phyloP scores from a whole-genome alignment of 37 sponge, comb jelly and placozoan genomes.

The Oopsacas minuta region DNA sequence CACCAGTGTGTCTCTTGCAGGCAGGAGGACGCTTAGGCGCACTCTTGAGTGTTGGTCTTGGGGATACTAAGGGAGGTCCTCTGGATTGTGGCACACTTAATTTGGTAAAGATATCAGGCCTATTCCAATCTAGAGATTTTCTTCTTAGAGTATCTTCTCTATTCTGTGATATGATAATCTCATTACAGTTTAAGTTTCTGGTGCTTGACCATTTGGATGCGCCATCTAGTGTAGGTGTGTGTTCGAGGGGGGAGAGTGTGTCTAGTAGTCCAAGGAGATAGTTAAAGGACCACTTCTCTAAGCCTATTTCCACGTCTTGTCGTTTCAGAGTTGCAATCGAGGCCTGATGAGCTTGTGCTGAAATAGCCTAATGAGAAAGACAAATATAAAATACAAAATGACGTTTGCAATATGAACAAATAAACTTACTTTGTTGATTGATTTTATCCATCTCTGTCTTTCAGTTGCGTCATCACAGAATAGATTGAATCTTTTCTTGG shows the following conservation, averaged over 20 bases:
- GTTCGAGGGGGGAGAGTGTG: background rate
- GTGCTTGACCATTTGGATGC: background rate
- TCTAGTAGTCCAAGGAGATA: background rate
- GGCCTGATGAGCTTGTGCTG: background rate
- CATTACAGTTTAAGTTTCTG: background rate
- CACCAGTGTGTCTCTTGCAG: background rate
- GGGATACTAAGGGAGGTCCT: background rate
- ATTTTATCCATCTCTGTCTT: background rate
- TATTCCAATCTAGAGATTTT: background rate
- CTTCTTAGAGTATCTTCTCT: background rate
- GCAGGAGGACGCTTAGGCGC: background rate
- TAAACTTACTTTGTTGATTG: background rate
- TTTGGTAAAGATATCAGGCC: background rate
- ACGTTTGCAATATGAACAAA: background rate
- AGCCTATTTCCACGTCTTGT: constrained; percentile 13
- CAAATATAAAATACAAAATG: background rate
- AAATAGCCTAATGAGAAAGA: background rate
- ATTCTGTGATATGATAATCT: background rate
- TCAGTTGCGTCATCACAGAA: constrained; percentile 10
- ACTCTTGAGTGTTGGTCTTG: background rate
- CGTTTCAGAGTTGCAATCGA: background rate
- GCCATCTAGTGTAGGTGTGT: background rate
- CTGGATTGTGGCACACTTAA: background rate
- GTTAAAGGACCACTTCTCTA: constrained; percentile 16
- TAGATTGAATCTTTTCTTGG: background rate